Percentiles rank a stretch among this genome's conserved stretches.
phyloP scores from a whole-genome alignment of 2,797 vertebrate species.

The Emys orbicularis region DNA sequence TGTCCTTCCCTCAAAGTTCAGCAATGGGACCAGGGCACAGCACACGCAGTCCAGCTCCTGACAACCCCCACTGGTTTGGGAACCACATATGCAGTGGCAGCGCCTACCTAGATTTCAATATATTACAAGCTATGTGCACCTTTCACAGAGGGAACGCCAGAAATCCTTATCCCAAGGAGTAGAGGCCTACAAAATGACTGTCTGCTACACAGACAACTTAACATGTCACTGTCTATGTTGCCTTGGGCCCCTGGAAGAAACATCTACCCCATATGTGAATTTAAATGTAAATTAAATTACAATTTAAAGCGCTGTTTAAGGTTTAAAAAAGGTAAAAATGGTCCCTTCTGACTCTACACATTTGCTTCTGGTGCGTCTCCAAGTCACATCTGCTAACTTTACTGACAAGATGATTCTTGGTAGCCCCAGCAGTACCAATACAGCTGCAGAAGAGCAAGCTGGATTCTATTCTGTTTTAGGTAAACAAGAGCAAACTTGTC shows the following conservation, averaged over 20 bases:
- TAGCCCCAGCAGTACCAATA: background rate
- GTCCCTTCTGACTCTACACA: background rate
- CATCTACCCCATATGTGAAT: accelerated
- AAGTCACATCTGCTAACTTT: background rate
- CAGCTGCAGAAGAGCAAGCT: background rate
- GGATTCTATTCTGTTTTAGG: background rate
- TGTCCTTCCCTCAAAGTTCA: background rate
- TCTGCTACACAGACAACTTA: background rate
- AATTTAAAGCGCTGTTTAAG: accelerated
- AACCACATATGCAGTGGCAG: background rate
- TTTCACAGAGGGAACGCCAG: background rate
- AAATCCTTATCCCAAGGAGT: background rate
- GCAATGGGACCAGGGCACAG: background rate
- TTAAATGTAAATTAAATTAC: background rate
- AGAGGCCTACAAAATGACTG: background rate
- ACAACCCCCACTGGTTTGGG: background rate
- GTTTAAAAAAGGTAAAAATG: background rate
- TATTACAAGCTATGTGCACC: background rate
- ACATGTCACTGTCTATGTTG: background rate
- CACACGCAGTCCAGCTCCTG: background rate
- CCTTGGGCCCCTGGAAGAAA: background rate
- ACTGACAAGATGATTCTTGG: background rate
- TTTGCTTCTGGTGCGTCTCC: background rate
- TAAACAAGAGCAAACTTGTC: accelerated
- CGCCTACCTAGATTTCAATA: background rate